phyloP scores from a whole-genome alignment of 2,888 invertebrate genomes.

The Vesta saturnalis region DNA sequence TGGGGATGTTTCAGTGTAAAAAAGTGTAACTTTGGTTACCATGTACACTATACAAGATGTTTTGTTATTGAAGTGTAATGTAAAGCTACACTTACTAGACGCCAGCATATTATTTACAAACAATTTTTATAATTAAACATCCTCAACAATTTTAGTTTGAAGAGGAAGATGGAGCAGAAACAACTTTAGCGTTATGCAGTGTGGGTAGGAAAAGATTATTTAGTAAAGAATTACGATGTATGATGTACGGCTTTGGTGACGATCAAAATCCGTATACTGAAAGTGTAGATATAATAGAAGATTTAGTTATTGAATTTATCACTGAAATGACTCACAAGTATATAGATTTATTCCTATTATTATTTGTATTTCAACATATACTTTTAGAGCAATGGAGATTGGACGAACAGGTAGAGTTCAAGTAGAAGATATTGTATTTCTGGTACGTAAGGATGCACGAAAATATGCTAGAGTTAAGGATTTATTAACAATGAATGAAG shows the following conservation, averaged over 20 bases:
- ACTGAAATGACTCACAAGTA: constrained; percentile 90
- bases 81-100: no score
- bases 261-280: constrained; percentile 99
- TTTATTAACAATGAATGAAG: constrained; percentile 97
- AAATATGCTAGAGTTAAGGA: constrained; percentile 99
- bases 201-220: constrained; percentile 84
- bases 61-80: no score
- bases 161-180: constrained; percentile 76
- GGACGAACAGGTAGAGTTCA: constrained; percentile 96
- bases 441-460: constrained; percentile 94
- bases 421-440: constrained; percentile 97
- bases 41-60: no score
- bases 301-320: constrained; percentile 97
- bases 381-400: constrained; percentile 91
- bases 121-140: no score
- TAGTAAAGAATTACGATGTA: constrained; percentile 92
- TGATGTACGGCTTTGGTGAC: constrained; percentile 99
- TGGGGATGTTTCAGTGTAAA: no score
- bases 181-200: constrained; percentile 69
- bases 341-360: background rate
- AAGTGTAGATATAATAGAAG: constrained; percentile 96
- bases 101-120: no score
- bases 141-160: constrained; percentile 63
- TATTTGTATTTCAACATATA: constrained; percentile 9
- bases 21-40: background rate